Base-by-base conservation (phyloP, 2,113 vertebrate species). In the Chaetorhynchus papuensis region DNA sequence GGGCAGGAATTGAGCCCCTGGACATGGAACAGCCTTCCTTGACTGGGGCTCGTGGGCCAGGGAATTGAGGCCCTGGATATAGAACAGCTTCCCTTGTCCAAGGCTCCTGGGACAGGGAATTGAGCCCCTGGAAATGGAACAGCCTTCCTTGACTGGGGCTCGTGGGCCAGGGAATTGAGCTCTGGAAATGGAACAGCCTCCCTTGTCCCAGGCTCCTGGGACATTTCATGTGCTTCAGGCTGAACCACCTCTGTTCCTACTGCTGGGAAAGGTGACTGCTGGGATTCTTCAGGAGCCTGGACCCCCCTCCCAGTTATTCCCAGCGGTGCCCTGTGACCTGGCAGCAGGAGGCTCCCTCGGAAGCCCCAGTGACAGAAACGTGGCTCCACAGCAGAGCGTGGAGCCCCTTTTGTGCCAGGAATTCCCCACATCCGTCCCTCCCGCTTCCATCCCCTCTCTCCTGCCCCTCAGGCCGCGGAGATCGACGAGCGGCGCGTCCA, bases 401-500 rank as follows among this genome's bases (percentile, higher is more conserved):
- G 53, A 33, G 69, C 39, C 54, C 33, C 1, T 13, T 44, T 15
- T 18, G 33, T 30, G 37, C 2, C 17, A 10, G 42, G 33, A 49
- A 8, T 6, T 3, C 2, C 52, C 19, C 35, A 39, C 72, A 68
- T 13, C 39, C 11, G 0, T 6, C 13, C 45, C 37, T 44, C 6
- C 33, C 14, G 17, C 52, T 19, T 18, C 57, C 45, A 13, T 2
- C 7, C 2, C 42, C 19, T 21, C 16, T 39, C 7, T 70, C 6
- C 50, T 35, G 30, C 75, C 39, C 2, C 37, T 9, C 91, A 99
- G 99, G 98, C 98, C 45, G 69, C 85, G 0, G 99, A 99, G 95
- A 98, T 99, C 0, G 99, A 99, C 24, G 98, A 99, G 93, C 98
- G 96, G 53, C 98, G 98, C 4, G 98, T 99, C 74, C 98, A 99